phyloP scores from a whole-genome alignment of 1,140 invertebrate genomes.

The Euglossa dilemma region DNA sequence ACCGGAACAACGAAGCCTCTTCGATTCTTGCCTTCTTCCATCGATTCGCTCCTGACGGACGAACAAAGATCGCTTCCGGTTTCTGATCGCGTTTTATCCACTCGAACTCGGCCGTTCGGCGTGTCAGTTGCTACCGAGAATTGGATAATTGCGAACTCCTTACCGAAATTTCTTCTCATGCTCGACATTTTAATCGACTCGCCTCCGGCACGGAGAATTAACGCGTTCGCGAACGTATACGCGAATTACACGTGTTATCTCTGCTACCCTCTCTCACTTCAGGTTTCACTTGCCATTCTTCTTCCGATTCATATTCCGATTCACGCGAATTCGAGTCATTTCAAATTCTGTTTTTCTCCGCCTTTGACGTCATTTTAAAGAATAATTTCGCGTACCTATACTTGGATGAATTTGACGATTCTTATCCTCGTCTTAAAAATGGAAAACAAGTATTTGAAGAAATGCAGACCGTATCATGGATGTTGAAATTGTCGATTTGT shows the following conservation, averaged over 20 bases:
- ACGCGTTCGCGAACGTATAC: no score
- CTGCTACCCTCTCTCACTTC: not conserved
- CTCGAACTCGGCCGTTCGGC: not conserved
- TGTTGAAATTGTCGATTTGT: no score
- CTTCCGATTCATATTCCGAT: no score
- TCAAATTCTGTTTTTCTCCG: no score
- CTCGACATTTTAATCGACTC: not conserved
- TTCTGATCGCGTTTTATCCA: conserved; percentile 27
- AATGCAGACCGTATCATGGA: no score
- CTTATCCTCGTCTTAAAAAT: no score
- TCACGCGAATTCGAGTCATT: no score
- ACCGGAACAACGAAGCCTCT: conserved; percentile 32
- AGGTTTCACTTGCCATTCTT: not conserved
- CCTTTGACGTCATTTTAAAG: no score
- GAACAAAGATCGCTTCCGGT: not conserved
- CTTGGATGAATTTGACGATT: no score
- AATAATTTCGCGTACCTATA: no score
- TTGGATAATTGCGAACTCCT: not conserved
- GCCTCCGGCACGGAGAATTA: not conserved
- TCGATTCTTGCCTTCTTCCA: not conserved
- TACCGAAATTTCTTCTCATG: not conserved
- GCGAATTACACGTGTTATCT: no score
- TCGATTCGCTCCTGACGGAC: conserved; percentile 7
- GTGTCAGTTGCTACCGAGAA: not conserved
- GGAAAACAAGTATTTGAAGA: no score